Evolutionary conservation across 2,113 vertebrate genomes (phyloP), one percentile per base, ranked within the genome.

Genomic region (Mus spicilegus): DNA sequence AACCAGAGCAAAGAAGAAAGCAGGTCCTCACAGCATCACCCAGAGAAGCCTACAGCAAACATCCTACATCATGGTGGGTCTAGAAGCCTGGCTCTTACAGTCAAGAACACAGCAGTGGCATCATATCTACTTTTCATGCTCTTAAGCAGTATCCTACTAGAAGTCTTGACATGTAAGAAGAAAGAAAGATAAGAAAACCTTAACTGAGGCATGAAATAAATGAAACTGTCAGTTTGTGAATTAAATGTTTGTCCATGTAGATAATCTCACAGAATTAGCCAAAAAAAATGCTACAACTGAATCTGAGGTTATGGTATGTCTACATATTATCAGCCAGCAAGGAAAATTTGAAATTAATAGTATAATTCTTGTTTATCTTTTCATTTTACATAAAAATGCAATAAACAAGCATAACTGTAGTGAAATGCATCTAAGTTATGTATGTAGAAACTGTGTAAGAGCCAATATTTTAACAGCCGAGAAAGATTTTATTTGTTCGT

Each of bases 101-200:
- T 63, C 46, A 75, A 82, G 14, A 77, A 49, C 13, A 87, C 54
- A 33, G 19, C 51, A 76, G 63, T 11, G 22, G 85, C 30, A 3
- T 7, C 7, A 49, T n/a, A 5, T 7, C 17, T 3, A 0, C 2
- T 76, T 75, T 49, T 33, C 51, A 28, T 6, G 42, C 7, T 28
- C n/a, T 39, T 70, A 91, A 6, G 42, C 22, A 61, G 46, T 22
- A 51, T 11, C 28, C 1, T 58, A 78, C 33, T 69, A 54, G 49
- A 87, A 87, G 22, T 28, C 28, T 0, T 46, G 77, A 36, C 77
- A 51, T 42, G 3, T 9, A 82, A 39, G 86, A 85, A 82, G 26
- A 84, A 82, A 87, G 46, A n/a, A 28, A 91, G 61, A 80, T 24
- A 75, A 39, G 36, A 51, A 86, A 88, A 26, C 0, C 0, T 51